Evolutionary conservation across 2,797 vertebrate species (phyloP).

Genomic region (Avahi laniger): DNA sequence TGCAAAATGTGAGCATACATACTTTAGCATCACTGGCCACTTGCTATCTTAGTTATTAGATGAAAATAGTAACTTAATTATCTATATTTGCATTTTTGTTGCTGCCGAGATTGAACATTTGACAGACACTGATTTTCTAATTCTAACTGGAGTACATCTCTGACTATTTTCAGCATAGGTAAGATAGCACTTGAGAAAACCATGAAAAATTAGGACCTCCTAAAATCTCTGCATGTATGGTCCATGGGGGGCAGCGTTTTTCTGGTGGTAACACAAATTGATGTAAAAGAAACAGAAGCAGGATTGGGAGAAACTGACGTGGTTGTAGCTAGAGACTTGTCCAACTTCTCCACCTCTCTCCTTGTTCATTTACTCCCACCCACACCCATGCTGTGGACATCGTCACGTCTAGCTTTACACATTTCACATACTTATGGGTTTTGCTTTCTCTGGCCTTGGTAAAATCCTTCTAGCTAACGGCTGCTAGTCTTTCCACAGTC

Average conservation of each 20-base stretch:
- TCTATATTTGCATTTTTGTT: not conserved
- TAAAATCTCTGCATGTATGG: not conserved
- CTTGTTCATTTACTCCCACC: not conserved
- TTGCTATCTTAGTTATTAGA: not conserved
- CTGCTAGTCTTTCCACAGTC: not conserved
- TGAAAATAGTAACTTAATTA: not conserved
- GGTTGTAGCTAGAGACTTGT: rapidly evolving
- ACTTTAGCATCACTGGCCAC: not conserved
- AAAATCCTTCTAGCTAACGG: not conserved
- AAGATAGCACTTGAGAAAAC: not conserved
- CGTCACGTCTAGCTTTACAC: not conserved
- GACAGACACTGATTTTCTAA: not conserved
- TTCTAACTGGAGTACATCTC: not conserved
- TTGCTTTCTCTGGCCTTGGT: not conserved
- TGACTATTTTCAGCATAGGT: not conserved
- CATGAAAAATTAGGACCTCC: not conserved
- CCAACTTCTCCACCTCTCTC: not conserved
- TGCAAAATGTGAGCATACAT: not conserved
- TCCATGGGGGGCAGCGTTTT: not conserved
- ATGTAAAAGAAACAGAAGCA: not conserved
- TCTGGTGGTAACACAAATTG: not conserved
- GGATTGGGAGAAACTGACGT: not conserved
- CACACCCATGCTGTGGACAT: rapidly evolving
- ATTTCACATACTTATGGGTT: not conserved
- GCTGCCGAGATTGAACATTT: not conserved